Conservation (phyloP, 2,113 vertebrate species). For the Cettia cetti region DNA sequence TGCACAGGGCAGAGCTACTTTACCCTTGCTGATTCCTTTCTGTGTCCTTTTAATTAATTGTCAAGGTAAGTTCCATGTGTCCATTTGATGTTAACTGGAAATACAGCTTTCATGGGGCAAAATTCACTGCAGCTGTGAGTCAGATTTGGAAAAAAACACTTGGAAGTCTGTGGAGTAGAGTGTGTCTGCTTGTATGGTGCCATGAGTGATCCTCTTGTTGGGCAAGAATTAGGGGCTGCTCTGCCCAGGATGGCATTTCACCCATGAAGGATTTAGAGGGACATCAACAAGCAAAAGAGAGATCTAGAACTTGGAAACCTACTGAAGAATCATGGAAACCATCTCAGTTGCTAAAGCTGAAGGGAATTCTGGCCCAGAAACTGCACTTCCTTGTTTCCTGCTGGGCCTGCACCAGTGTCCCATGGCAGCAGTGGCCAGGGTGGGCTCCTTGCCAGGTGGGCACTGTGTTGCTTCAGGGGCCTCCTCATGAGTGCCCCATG, state of each 20-base stretch:
- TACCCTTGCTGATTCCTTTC: not conserved
- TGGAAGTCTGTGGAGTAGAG: not conserved
- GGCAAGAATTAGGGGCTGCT: not conserved
- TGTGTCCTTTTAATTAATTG: not conserved
- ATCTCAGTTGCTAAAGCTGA: not conserved
- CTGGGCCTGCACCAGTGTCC: not conserved
- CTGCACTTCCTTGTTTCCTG: not conserved
- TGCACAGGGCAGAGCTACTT: not conserved
- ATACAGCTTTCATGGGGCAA: not conserved
- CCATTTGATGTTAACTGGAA: not conserved
- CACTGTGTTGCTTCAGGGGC: not conserved
- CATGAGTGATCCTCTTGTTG: not conserved
- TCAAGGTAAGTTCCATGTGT: not conserved
- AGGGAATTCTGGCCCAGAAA: not conserved
- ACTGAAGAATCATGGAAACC: not conserved
- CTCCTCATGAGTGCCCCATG: fast-evolving
- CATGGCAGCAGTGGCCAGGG: fast-evolving
- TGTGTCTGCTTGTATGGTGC: not conserved
- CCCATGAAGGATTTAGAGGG: not conserved
- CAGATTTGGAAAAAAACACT: not conserved
- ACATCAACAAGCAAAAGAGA: not conserved
- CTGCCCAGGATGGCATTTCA: not conserved
- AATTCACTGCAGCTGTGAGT: not conserved
- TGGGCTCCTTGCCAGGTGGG: not conserved
- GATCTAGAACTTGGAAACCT: not conserved